Base-by-base conservation (phyloP, 2,113 vertebrate species). In the Grallaria varia region DNA sequence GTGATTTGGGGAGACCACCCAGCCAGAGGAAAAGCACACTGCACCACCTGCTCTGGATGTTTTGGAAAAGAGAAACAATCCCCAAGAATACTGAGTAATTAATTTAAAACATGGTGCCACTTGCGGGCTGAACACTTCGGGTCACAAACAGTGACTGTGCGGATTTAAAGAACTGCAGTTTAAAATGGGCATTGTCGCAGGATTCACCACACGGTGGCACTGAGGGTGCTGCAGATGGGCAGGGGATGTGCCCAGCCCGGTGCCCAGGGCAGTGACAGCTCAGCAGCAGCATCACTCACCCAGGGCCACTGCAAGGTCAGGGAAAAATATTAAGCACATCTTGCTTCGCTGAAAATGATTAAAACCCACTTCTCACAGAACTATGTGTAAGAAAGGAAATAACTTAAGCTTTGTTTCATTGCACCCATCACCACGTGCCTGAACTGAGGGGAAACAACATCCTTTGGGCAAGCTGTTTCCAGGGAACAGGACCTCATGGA, bases 181-280 rank as follows among this genome's bases (percentile, higher is more conserved):
- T 31, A 12, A 39, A 40, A 9, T 2, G 8, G 6, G 18, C 10
- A 37, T 17, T 8, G 2, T 5, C 0, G 24, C 52, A 3, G 1
- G 6, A 31, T 44, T 23, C 25, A 17, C 93, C 94, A 35, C 77
- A 14, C 10, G 94, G 84, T 91, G 95, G 96, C 93, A 69, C 89
- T 12, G 40, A 12, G 8, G 31, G 1, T 31, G 31, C 4, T 9
- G 9, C 1, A 4, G 74, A 52, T 3, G 24, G 42, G 12, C 86
- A 6, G 25, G 60, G 60, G 39, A 28, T 12, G 42, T 23, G 12
- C 67, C 58, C 2, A 23, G n/a, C 52, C 27, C 15, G 11, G 50
- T 28, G 44, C 25, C 35, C 55, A 3, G 60, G 40, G 4, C 15
- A 0, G 56, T 4, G n/a, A 55, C 81, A 17, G 8, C 35, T 5